Evolutionary conservation across 1,140 invertebrate species (phyloP).

Genomic region (Zaprionus nigranus): DNA sequence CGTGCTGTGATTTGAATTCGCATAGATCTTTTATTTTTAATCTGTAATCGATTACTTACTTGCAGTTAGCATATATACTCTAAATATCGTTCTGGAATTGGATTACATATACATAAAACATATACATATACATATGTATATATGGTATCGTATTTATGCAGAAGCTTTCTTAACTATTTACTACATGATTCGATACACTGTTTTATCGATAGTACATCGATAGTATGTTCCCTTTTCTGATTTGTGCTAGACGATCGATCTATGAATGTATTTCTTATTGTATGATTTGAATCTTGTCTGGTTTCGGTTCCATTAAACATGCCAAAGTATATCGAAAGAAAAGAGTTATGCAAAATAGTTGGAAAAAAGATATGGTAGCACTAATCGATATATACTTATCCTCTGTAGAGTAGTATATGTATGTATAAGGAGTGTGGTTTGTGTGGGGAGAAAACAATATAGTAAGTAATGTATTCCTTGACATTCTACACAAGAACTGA

Average conservation of each 20-base stretch:
- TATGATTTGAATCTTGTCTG: background rate
- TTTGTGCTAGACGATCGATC: conserved; percentile 3
- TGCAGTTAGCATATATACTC: conserved; percentile 19
- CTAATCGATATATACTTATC: conserved; percentile 24
- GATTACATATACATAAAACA: conserved; percentile 3
- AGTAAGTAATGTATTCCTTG: conserved; percentile 20
- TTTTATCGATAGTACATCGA: background rate
- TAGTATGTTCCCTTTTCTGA: conserved; percentile 6
- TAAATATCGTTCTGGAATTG: conserved; percentile 3
- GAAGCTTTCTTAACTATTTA: background rate
- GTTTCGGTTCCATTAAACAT: conserved; percentile 25
- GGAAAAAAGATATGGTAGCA: conserved; percentile 14
- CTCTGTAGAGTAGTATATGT: background rate
- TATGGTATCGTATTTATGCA: background rate
- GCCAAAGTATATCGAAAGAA: conserved; percentile 32
- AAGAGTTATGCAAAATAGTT: conserved; percentile 20
- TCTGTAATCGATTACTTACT: conserved; percentile 38
- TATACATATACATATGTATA: conserved; percentile 8
- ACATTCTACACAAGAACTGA: conserved; percentile 40
- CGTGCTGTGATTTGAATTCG: conserved; percentile 39
- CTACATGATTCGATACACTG: background rate
- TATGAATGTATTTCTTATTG: background rate
- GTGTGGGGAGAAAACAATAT: conserved; percentile 17
- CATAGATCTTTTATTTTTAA: conserved; percentile 34
- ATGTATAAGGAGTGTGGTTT: conserved; percentile 5